Percentiles rank a stretch among this genome's conserved stretches.
These are phyloP conservation scores for Drosophila maculinotata DNA, from an alignment of 2,888 invertebrate genomes.

Conservation along the genomic window DNA sequence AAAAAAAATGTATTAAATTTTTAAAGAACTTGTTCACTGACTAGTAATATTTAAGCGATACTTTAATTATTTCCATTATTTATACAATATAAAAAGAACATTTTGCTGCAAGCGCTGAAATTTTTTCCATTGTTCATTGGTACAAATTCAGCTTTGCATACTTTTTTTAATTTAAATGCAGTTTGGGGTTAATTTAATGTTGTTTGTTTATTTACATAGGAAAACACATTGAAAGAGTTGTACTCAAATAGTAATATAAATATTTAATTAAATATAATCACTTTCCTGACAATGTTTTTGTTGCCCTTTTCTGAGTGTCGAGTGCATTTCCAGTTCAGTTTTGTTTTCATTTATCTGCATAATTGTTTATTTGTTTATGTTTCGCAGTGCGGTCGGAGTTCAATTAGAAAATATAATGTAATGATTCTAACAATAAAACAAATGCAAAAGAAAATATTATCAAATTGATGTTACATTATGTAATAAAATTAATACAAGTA, in stretches of 20 bases:
- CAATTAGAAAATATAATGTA: constrained; percentile 39
- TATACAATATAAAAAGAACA: too few relatives aligned
- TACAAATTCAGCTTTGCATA: not conserved
- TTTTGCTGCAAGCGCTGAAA: not conserved
- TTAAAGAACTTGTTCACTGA: too few relatives aligned
- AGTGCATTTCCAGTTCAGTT: constrained; percentile 28
- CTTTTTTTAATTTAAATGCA: constrained; percentile 34
- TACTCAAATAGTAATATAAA: constrained; percentile 54
- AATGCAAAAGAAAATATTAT: not conserved
- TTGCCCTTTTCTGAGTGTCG: constrained; percentile 3
- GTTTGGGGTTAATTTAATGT: constrained; percentile 53
- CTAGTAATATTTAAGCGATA: too few relatives aligned
- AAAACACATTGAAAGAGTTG: constrained; percentile 33
- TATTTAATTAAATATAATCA: constrained; percentile 64
- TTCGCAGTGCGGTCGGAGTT: constrained; percentile 33
- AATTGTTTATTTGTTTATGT: constrained; percentile 49
- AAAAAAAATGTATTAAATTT: too few relatives aligned
- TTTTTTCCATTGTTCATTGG: not conserved
- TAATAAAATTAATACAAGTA: too few relatives aligned
- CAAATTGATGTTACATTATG: too few relatives aligned
- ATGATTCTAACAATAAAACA: constrained; percentile 4
- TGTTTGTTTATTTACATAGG: constrained; percentile 40
- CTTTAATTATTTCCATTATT: too few relatives aligned
- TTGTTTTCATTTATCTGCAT: constrained; percentile 39
- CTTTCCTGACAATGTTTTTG: constrained; percentile 3